Percentiles rank a stretch among this genome's conserved stretches.
Conservation (phyloP, 2,113 vertebrate genomes). For the Sardina pilchardus region DNA sequence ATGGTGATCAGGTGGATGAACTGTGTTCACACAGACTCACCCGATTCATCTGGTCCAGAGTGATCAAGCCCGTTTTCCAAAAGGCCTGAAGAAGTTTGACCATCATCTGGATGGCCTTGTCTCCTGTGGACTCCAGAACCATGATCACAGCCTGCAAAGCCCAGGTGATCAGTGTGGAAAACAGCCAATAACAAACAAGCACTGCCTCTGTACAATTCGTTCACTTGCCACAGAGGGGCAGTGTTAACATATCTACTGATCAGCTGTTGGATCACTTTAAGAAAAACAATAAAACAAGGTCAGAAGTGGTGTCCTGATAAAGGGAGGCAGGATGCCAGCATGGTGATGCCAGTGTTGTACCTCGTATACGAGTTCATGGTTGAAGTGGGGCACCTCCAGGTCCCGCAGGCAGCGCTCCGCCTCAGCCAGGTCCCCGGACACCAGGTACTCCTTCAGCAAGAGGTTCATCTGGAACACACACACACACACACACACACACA, state of each 20-base stretch:
- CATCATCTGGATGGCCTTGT: constrained; percentile 75
- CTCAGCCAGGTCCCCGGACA: constrained; percentile 77
- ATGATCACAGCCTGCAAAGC: constrained; percentile 76
- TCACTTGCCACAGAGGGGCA: constrained; percentile 39
- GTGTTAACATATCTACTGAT: background rate
- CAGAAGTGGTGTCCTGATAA: background rate
- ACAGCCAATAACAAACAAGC: background rate
- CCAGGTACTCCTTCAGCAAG: constrained; percentile 78
- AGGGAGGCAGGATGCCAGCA: background rate
- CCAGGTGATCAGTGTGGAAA: background rate
- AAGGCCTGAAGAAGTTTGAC: constrained; percentile 80
- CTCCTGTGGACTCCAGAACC: constrained; percentile 81
- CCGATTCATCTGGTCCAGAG: constrained; percentile 88
- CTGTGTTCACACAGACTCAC: constrained; percentile 54
- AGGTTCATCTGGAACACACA: constrained; percentile 79
- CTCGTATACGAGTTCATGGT: constrained; percentile 89
- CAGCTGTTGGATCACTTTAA: background rate
- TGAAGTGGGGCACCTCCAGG: constrained; percentile 86
- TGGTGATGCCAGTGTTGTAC: constrained; percentile 51
- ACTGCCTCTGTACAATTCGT: background rate
- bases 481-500: too few species aligned
- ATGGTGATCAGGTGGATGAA: background rate
- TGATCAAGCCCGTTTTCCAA: constrained; percentile 83
- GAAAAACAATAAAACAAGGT: background rate
- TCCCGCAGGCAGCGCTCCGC: constrained; percentile 81